Evolutionary conservation across 2,113 vertebrate genomes (phyloP).

Genomic region (Gallinago media): DNA sequence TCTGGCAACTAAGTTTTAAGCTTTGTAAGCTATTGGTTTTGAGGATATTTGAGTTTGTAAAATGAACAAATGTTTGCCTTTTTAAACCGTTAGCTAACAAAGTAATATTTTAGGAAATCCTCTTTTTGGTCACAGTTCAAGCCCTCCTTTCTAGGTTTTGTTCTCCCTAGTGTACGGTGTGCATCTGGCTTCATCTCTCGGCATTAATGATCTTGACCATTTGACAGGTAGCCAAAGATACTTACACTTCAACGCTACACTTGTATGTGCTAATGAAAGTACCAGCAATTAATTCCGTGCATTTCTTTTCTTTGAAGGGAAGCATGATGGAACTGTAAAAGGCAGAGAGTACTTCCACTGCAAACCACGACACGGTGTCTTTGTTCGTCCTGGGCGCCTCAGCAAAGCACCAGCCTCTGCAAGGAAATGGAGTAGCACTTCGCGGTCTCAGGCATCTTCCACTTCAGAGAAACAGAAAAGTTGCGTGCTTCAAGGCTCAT

Average conservation of each 20-base stretch:
- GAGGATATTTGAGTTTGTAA: background rate
- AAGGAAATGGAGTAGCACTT: slow-evolving; percentile 65
- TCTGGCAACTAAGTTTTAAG: background rate
- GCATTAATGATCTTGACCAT: background rate
- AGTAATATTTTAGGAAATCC: background rate
- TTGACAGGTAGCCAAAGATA: background rate
- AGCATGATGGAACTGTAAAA: slow-evolving; percentile 85
- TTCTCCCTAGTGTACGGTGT: background rate
- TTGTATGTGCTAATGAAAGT: background rate
- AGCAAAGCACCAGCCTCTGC: slow-evolving; percentile 77
- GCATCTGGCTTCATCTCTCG: background rate
- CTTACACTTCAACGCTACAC: rapidly evolving
- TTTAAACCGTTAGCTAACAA: background rate
- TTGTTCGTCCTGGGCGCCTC: slow-evolving; percentile 83
- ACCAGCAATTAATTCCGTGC: background rate
- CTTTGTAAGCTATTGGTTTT: background rate
- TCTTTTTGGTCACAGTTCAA: background rate
- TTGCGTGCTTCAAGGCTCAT: slow-evolving; percentile 20
- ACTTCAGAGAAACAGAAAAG: slow-evolving; percentile 62
- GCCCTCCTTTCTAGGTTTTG: background rate
- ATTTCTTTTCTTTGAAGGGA: slow-evolving; percentile 78
- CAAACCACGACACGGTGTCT: slow-evolving; percentile 82
- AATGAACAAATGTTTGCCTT: background rate
- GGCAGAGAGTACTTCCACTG: slow-evolving; percentile 85
- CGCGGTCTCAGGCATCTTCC: slow-evolving; percentile 70